A percentile compares a stretch with the other conserved stretches of the same genome.
These are phyloP conservation scores for Camarhynchus parvulus DNA, from an alignment of 2,113 vertebrate genomes.

Conservation along the genomic window DNA sequence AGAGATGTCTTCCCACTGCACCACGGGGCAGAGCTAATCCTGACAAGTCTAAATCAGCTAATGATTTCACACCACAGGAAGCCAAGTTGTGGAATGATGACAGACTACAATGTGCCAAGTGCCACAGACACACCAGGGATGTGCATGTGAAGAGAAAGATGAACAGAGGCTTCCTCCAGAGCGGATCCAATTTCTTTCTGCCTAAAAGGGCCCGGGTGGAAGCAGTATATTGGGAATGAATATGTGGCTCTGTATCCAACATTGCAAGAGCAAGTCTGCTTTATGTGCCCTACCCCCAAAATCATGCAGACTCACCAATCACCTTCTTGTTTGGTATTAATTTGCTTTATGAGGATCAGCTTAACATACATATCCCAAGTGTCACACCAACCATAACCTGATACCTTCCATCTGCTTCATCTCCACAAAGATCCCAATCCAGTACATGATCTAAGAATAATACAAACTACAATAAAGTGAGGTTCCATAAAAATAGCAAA, in stretches of 20 bases:
- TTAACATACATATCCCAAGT: not conserved
- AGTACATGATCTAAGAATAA: not conserved
- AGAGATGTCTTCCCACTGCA: not conserved
- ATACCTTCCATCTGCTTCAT: not conserved
- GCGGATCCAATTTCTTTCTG: not conserved
- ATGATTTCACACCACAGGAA: slow-evolving; percentile 5
- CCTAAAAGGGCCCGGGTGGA: not conserved
- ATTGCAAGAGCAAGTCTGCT: not conserved
- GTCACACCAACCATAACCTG: not conserved
- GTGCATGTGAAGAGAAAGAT: not conserved
- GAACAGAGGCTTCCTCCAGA: not conserved
- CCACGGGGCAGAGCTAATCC: not conserved
- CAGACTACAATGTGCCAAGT: not conserved
- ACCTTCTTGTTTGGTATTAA: not conserved
- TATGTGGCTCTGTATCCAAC: not conserved
- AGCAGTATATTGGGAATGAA: not conserved
- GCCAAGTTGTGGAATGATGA: not conserved
- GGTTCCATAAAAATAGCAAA: not conserved
- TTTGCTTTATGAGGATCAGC: not conserved
- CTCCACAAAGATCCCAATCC: not conserved
- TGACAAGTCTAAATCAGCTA: not conserved
- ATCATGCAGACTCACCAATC: accelerated
- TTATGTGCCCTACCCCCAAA: not conserved
- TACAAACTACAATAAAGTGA: not conserved
- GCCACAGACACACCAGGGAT: not conserved